Base-by-base conservation (phyloP, 2,797 vertebrate genomes). In the Lerista edwardsae region DNA sequence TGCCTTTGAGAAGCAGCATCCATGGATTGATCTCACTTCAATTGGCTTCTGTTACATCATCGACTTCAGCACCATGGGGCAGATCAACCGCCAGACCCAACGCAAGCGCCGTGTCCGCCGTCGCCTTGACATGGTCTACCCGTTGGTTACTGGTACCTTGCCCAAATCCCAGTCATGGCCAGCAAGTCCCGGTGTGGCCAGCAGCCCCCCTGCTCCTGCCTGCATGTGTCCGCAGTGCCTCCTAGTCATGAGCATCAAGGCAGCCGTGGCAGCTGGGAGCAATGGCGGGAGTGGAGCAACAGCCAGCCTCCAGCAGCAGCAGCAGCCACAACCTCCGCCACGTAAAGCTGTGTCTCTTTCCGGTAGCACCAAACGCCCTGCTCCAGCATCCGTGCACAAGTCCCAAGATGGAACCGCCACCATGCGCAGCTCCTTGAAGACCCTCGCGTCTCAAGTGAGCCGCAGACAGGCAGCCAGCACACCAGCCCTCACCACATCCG, bases 41-140 rank as follows among this genome's bases (percentile, higher is more conserved):
- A 96, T 98, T 0, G 98, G 98, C 89, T 98, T 98, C 92, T 97
- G 97, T 95, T 98, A 98, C 82, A 90, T 98, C 91, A 97, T 99
- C 2, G 98, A 99, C 93, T 98, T 97, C 19, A 95, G 96, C 93
- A 97, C 96, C 93, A 99, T 99, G 98, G 98, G 97, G 80, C 97
- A 99, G 97, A 97, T 98, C 88, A 98, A 99, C 95, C 95, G 97
- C 84, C 98, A 98, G 95, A 99, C 97, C 36, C 98, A 98, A 91
- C 96, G 97, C 85, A 97, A 97, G 76, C 96, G 97, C 44, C 96
- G 98, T 0, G 94, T 99, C n/a, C 97, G 98, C 90, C 96, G 97
- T 27, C 97, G 98, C 10, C 97, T 97, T 0, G 98, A 98, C 93
- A 91, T 97, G 91, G 90, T 97, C 73, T 99, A 99, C 89, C 98